Percentiles rank a stretch among this genome's conserved stretches.
Evolutionary conservation across 2,797 vertebrate species (phyloP).

Genomic region (Botia kubotai): DNA sequence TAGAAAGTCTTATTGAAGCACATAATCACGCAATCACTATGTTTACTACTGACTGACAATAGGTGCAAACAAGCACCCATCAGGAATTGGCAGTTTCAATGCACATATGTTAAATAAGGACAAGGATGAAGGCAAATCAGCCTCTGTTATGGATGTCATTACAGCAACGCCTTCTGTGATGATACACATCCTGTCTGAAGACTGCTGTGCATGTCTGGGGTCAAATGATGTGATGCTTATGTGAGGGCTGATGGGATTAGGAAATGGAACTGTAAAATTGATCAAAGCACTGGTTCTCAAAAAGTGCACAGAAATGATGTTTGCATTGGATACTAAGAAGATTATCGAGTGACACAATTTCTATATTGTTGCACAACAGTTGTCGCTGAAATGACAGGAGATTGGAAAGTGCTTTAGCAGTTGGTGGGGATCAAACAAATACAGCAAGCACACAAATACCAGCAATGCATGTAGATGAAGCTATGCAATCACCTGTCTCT

Average conservation of each 20-base stretch:
- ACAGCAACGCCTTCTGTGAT: slow-evolving; percentile 7
- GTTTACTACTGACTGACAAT: slow-evolving; percentile 1
- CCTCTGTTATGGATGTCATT: slow-evolving; percentile 17
- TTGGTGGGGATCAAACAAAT: neutral
- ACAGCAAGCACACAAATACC: slow-evolving; percentile 4
- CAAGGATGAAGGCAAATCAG: slow-evolving; percentile 12
- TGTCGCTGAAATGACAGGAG: slow-evolving; percentile 20
- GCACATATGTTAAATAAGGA: slow-evolving; percentile 23
- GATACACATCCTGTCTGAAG: slow-evolving; percentile 2
- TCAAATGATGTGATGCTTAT: slow-evolving; percentile 31
- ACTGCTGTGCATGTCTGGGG: slow-evolving; percentile 22
- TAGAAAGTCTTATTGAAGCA: neutral
- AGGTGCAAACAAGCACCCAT: slow-evolving; percentile 1
- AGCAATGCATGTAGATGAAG: neutral
- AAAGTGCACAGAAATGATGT: slow-evolving; percentile 21
- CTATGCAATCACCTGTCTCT: neutral
- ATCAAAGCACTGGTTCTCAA: slow-evolving; percentile 48
- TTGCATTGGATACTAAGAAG: slow-evolving; percentile 44
- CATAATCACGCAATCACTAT: slow-evolving; percentile 7
- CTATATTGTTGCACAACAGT: slow-evolving; percentile 29
- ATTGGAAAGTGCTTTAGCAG: slow-evolving; percentile 23
- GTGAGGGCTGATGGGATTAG: slow-evolving; percentile 38
- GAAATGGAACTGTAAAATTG: slow-evolving; percentile 14
- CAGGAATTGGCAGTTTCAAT: neutral
- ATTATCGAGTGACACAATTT: slow-evolving; percentile 40